Evolutionary conservation across 2,113 vertebrate species (phyloP), one percentile per base, ranked within the genome.

Genomic region (Ahaetulla prasina): DNA sequence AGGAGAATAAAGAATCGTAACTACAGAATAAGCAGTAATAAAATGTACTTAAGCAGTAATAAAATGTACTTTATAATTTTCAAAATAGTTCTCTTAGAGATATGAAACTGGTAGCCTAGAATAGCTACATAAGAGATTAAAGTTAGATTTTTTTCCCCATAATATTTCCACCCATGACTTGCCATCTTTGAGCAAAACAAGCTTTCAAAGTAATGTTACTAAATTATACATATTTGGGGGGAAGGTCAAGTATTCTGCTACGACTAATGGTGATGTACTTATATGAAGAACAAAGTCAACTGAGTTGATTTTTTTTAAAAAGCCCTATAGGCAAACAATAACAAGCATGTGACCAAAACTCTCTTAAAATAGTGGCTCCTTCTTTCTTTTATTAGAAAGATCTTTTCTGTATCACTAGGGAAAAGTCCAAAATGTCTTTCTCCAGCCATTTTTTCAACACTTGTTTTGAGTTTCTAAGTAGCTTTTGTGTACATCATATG

Each of bases 391-490:
- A 3, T 68, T 68, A 52, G 11, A 85, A 20, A 74, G 3, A 12
- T 88, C 14, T 94, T 95, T 96, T 93, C 25, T 8, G 0, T 90
- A 43, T 11, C 63, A 39, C 55, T 94, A 35, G 89, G 55, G 92
- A 87, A 88, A 84, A 88, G n/a, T 84, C 89, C 74, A 90, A 54
- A 85, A n/a, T 0, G 54, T 63, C 2, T 52, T 90, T 91, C 91
- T 89, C 91, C 91, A 94, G 3, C 0, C 0, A 93, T 94, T 95
- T 0, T 27, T 93, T 94, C 35, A 45, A 93, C 60, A 39, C 20
- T 43, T 95, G 93, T 88, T 85, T 88, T 90, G 43, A 39, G 88
- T 23, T 50, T 93, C 60, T 90, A 57, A 94, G 87, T 39, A 93
- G 53, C 0, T 0, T 93, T 89, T 91, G 80, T 87, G 16, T 60